Evolutionary conservation across 2,797 vertebrate genomes (phyloP), one percentile per base, ranked within the genome.

Genomic region (Coccyzus lansbergi): DNA sequence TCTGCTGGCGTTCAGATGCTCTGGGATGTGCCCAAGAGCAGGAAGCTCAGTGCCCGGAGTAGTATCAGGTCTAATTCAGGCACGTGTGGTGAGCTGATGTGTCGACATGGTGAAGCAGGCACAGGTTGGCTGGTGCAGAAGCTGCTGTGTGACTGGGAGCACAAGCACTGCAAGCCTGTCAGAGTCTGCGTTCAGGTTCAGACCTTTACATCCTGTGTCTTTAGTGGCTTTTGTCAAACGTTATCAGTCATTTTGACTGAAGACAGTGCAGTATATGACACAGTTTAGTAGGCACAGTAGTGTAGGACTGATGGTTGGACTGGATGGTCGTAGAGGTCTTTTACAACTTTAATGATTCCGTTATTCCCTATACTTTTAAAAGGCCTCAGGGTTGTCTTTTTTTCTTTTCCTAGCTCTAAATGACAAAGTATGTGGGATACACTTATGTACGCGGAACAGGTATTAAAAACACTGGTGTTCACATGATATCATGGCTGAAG

Each of bases 1-100:
- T 31, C 16, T 3, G 2, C 44, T 46, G 46, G 8, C 2, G 0
- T 20, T 44, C 7, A 7, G 40, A 28, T 0, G 0, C 52, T 40
- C 9, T 1, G 1, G 51, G 67, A 59, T 36, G 1, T 31, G 31
- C 18, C 12, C 51, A 12, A 55, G n/a, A 79, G 38, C 38, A 4
- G 48, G 14, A 0, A 0, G 19, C 33, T 58, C 33, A 0, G 8
- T 16, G 31, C 34, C 15, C 7, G 29, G 51, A 25, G 22, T 46
- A 33, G 52, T 3, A 7, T 44, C 34, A 9, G 4, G 19, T 44
- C 70, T 42, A 0, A 0, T 10, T 8, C 17, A 8, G 9, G 26
- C 1, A 3, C 4, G 15, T 10, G 64, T 20, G 2, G 29, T 2
- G 18, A 51, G 60, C 2, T 17, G 36, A 3, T 31, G 26, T 15